These are phyloP conservation scores for Phalera bucephala DNA, from an alignment of 2,888 invertebrate species.

Conservation along the genomic window DNA sequence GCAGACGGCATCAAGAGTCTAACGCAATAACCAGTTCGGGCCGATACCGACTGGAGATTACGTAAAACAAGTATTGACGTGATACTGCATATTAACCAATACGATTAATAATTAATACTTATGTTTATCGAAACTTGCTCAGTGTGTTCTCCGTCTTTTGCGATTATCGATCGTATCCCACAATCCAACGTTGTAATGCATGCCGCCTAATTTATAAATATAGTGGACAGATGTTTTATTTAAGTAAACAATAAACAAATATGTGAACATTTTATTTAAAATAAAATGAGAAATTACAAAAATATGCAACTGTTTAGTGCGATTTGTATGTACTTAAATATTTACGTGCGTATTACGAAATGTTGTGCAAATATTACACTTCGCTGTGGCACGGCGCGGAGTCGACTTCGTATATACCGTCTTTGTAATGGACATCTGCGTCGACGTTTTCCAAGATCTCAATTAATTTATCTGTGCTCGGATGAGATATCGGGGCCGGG, in stretches of 20 bases:
- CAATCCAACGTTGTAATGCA: not conserved
- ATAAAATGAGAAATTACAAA: not conserved
- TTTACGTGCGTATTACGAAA: slow-evolving; percentile 7
- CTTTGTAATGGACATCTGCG: slow-evolving; percentile 45
- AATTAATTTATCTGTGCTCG: slow-evolving; percentile 56
- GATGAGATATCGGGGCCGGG: slow-evolving; percentile 44
- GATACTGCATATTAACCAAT: not conserved
- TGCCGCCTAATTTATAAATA: not conserved
- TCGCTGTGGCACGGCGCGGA: slow-evolving; percentile 51
- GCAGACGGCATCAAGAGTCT: slow-evolving; percentile 57
- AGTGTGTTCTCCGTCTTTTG: not conserved
- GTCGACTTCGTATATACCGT: slow-evolving; percentile 61
- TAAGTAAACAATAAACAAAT: slow-evolving; percentile 1
- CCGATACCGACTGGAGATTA: slow-evolving; percentile 15
- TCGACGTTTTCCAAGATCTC: slow-evolving; percentile 54
- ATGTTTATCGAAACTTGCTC: not conserved
- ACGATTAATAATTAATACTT: not conserved
- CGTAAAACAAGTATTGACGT: slow-evolving; percentile 14
- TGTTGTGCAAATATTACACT: slow-evolving; percentile 38
- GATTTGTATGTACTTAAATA: slow-evolving; percentile 6
- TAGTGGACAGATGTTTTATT: not conserved
- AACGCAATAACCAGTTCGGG: slow-evolving; percentile 37
- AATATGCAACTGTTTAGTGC: slow-evolving; percentile 4
- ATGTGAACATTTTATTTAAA: slow-evolving; percentile 1
- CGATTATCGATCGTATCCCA: no score